Conservation (phyloP, 2,113 vertebrate species). For the Lanius collurio region DNA sequence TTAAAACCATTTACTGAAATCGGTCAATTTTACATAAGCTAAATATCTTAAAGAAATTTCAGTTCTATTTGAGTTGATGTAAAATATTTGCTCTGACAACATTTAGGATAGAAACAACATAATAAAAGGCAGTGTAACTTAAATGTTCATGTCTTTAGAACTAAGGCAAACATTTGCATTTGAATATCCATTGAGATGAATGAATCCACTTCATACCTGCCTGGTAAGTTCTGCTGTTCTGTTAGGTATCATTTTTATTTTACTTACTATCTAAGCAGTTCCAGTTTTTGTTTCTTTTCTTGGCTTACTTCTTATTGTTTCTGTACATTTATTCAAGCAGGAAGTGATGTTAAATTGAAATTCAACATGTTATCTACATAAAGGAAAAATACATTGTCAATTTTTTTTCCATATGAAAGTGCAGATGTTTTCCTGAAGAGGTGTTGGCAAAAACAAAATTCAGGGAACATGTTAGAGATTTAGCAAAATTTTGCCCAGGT, state of each 20-base stretch:
- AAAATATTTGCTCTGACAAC: not conserved
- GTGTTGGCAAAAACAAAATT: not conserved
- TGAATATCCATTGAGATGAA: not conserved
- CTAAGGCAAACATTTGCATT: not conserved
- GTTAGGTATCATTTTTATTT: not conserved
- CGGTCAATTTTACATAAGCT: not conserved
- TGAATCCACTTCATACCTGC: not conserved
- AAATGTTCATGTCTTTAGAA: not conserved
- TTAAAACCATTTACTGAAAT: not conserved
- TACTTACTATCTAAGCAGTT: not conserved
- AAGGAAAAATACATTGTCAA: not conserved
- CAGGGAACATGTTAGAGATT: not conserved
- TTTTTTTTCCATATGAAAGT: not conserved
- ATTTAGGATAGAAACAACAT: not conserved
- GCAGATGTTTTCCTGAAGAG: not conserved
- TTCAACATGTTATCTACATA: not conserved
- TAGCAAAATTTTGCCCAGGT: not conserved
- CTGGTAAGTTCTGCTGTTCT: not conserved
- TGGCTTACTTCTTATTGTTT: not conserved
- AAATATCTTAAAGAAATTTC: not conserved
- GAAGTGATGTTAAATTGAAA: not conserved
- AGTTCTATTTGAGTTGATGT: not conserved
- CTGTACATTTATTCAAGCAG: not conserved
- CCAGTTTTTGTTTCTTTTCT: not conserved
- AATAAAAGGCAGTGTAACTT: not conserved